These are phyloP conservation scores for Rhodeus uyekii DNA, from an alignment of 2,797 vertebrate species.

Conservation along the genomic window DNA sequence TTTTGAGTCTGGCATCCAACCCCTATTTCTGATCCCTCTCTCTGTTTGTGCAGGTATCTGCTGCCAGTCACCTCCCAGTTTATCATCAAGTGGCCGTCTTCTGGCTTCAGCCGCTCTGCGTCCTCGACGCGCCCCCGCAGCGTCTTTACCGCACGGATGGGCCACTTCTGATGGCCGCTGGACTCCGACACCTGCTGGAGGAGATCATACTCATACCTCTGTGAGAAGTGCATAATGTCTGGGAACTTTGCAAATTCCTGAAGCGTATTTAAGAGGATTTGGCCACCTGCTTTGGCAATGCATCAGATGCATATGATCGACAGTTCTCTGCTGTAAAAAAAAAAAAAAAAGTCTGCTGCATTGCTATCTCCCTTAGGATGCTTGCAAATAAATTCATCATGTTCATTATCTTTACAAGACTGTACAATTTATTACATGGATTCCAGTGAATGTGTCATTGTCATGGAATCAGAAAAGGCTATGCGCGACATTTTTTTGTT, in stretches of 20 bases:
- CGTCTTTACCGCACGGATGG: conserved; percentile 87
- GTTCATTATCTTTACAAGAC: conserved; percentile 74
- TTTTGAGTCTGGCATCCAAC: conserved; percentile 70
- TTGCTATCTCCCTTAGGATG: conserved; percentile 73
- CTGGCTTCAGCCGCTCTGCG: conserved; percentile 83
- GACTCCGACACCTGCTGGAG: conserved; percentile 31
- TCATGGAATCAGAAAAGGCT: conserved; percentile 67
- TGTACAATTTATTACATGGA: conserved; percentile 68
- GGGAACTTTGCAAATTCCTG: conserved; percentile 34
- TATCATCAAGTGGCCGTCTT: conserved; percentile 89
- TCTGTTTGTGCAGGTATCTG: conserved; percentile 88
- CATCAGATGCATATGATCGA: conserved; percentile 56
- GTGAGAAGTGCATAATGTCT: not conserved
- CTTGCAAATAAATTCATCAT: conserved; percentile 69
- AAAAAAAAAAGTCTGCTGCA: conserved; percentile 69
- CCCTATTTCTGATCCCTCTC: conserved; percentile 59
- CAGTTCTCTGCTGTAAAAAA: conserved; percentile 66
- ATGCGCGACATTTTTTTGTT: conserved; percentile 59
- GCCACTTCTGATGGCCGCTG: conserved; percentile 81
- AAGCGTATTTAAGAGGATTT: conserved; percentile 46
- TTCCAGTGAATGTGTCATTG: conserved; percentile 70
- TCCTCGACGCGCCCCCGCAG: conserved; percentile 84
- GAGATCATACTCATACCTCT: conserved; percentile 13
- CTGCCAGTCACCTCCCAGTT: conserved; percentile 94
- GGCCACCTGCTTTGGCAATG: conserved; percentile 34